Evolutionary conservation across 2,113 vertebrate genomes (phyloP).

Genomic region (Chlorodrepanis virens): DNA sequence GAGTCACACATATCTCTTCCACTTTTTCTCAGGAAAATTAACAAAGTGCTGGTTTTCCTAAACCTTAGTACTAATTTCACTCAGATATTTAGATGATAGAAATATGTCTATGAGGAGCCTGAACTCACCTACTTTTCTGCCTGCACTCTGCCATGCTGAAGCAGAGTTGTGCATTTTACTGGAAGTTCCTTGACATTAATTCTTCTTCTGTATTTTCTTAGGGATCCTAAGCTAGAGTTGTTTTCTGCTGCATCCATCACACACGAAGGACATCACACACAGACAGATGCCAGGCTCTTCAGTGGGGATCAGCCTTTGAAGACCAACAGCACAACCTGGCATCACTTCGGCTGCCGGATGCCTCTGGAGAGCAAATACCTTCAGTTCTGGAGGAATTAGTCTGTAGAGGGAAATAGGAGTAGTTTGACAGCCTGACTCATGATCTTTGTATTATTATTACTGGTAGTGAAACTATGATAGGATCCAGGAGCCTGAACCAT

Average conservation of each 20-base stretch:
- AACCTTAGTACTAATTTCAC: background rate
- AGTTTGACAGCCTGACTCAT: background rate
- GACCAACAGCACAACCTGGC: background rate
- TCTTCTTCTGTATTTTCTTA: background rate
- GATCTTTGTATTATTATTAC: background rate
- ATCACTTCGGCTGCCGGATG: accelerated
- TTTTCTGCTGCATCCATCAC: background rate
- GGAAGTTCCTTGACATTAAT: background rate
- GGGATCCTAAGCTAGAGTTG: background rate
- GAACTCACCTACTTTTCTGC: background rate
- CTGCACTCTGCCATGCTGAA: background rate
- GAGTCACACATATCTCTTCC: background rate
- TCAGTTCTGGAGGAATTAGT: background rate
- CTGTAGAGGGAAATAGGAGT: background rate
- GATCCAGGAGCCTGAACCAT: background rate
- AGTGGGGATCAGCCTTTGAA: background rate
- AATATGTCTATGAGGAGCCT: background rate
- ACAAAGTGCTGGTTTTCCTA: background rate
- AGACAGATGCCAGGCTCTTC: background rate
- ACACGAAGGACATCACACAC: background rate
- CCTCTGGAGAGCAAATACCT: background rate
- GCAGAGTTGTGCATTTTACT: background rate
- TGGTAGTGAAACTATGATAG: background rate
- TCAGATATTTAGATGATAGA: background rate
- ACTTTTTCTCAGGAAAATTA: background rate